Percentiles rank a stretch among this genome's conserved stretches.
These are phyloP conservation scores for Leucophenga varia DNA, from an alignment of 1,140 invertebrate species.

Conservation along the genomic window DNA sequence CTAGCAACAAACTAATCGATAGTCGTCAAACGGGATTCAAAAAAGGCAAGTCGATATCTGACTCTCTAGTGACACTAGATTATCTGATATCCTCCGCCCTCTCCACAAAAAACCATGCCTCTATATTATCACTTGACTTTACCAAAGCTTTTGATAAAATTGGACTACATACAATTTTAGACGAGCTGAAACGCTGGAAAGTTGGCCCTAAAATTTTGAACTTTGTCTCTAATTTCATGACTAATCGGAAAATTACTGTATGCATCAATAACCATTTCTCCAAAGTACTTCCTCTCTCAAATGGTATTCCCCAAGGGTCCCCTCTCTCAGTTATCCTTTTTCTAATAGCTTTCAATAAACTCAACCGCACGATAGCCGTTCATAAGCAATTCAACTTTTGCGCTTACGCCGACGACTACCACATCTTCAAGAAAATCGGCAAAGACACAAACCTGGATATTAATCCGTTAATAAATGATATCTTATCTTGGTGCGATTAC, in stretches of 20 bases:
- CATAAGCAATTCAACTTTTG: background rate
- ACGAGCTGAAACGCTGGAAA: conserved; percentile 12
- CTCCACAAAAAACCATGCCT: too few species aligned
- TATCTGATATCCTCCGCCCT: too few species aligned
- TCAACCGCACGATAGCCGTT: conserved; percentile 3
- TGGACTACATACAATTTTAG: conserved; percentile 6
- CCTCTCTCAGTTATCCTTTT: conserved; percentile 8
- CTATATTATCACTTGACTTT: conserved; percentile 15
- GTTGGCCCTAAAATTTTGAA: conserved; percentile 10
- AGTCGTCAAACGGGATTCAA: background rate
- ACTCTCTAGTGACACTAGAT: too few species aligned
- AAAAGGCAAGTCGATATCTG: too few species aligned
- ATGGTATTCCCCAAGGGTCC: conserved; percentile 9
- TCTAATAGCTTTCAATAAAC: too few species aligned
- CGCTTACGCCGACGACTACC: conserved; percentile 6
- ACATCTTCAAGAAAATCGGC: too few species aligned
- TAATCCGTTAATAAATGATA: too few species aligned
- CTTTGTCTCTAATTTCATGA: conserved; percentile 10
- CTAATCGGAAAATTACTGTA: conserved; percentile 17
- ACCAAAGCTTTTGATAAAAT: conserved; percentile 15
- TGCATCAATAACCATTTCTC: background rate
- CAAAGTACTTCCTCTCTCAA: background rate
- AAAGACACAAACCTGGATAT: too few species aligned
- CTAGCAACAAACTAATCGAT: background rate
- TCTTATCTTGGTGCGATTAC: background rate